Conservation (phyloP, 2,888 invertebrate genomes). For the Philopedon plagiatum region DNA sequence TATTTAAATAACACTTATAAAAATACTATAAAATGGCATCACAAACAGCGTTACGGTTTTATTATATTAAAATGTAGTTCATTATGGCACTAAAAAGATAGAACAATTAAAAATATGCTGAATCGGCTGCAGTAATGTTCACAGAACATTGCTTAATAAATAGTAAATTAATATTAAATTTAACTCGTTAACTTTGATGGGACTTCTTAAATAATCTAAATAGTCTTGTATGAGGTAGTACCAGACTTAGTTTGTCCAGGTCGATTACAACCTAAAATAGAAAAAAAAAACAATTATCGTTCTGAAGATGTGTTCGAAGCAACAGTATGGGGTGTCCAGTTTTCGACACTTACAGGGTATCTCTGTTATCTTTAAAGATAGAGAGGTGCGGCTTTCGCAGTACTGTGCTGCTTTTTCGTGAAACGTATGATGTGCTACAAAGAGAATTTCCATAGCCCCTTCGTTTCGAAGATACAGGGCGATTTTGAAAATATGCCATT, state of each 20-base stretch:
- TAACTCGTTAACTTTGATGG: conserved; percentile 29
- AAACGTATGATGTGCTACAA: too few species aligned
- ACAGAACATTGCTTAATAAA: conserved; percentile 2
- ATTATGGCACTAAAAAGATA: background rate
- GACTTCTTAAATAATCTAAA: conserved; percentile 39
- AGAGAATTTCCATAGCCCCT: too few species aligned
- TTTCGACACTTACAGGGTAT: too few species aligned
- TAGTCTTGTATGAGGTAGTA: conserved; percentile 42
- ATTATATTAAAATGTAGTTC: background rate
- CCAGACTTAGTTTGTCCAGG: conserved; percentile 77
- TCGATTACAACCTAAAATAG: conserved; percentile 75
- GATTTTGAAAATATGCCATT: too few species aligned
- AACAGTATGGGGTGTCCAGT: too few species aligned
- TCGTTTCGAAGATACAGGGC: too few species aligned
- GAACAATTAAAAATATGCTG: background rate
- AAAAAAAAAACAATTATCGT: conserved; percentile 24
- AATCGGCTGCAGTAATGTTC: background rate
- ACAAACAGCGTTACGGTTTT: background rate
- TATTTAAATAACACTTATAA: conserved; percentile 5
- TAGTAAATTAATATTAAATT: background rate
- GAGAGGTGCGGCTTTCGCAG: too few species aligned
- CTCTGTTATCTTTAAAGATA: too few species aligned
- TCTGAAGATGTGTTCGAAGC: too few species aligned
- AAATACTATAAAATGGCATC: background rate
- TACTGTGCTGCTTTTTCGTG: too few species aligned